phyloP scores from a whole-genome alignment of 2,113 vertebrate species.

The Clarias magur region DNA sequence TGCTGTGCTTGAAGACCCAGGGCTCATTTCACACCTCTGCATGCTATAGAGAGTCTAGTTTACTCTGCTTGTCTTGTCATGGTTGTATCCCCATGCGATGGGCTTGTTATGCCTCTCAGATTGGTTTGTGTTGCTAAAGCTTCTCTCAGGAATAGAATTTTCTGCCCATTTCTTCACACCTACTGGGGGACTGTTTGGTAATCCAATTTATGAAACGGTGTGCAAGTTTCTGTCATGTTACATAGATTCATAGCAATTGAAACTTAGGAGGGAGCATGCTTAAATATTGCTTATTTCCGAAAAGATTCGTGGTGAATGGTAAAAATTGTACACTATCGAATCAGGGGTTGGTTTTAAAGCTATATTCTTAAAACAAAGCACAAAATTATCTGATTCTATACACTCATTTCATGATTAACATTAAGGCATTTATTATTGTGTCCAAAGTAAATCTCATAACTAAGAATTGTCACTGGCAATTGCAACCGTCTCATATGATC shows the following conservation, averaged over 20 bases:
- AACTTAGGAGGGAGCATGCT: background rate
- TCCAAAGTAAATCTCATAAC: background rate
- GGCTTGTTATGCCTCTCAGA: slow-evolving; percentile 57
- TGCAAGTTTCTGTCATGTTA: slow-evolving; percentile 56
- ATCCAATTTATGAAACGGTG: slow-evolving; percentile 58
- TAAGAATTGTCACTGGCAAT: background rate
- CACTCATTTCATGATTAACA: background rate
- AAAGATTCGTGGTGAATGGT: background rate
- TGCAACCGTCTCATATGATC: background rate
- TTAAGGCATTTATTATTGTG: background rate
- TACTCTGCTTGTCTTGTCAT: slow-evolving; percentile 33
- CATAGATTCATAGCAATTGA: slow-evolving; percentile 11
- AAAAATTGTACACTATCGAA: background rate
- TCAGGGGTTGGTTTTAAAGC: background rate
- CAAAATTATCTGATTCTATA: background rate
- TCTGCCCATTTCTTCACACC: slow-evolving; percentile 51
- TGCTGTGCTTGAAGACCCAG: slow-evolving; percentile 54
- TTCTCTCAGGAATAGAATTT: slow-evolving; percentile 55
- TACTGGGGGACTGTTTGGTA: slow-evolving; percentile 55
- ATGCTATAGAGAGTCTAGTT: slow-evolving; percentile 42
- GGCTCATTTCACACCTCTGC: slow-evolving; percentile 65
- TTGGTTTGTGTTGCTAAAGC: slow-evolving; percentile 60
- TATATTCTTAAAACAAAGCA: background rate
- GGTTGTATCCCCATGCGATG: slow-evolving; percentile 47
- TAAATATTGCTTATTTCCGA: background rate